These are phyloP conservation scores for Xylota segnis DNA, from an alignment of 2,888 invertebrate genomes.

Conservation along the genomic window DNA sequence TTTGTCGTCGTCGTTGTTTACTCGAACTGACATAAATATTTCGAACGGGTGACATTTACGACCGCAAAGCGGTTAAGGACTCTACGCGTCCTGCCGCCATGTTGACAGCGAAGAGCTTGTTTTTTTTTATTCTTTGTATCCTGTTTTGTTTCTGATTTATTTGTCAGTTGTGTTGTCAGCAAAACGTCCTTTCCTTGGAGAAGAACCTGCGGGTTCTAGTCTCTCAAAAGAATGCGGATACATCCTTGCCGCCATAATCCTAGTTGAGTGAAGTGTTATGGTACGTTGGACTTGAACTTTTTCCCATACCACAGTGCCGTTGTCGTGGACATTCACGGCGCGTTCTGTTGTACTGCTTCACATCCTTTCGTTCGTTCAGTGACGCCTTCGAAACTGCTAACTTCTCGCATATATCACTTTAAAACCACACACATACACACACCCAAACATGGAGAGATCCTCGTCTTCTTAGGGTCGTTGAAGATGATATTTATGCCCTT, in stretches of 20 bases:
- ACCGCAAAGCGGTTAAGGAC: conserved; percentile 76
- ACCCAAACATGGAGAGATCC: conserved; percentile 39
- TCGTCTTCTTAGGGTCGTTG: conserved; percentile 68
- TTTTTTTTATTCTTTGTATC: conserved; percentile 43
- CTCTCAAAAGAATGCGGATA: conserved; percentile 64
- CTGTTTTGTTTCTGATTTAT: conserved; percentile 74
- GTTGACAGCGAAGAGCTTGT: conserved; percentile 52
- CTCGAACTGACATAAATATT: conserved; percentile 75
- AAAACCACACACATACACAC: conserved; percentile 40
- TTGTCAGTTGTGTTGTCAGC: conserved; percentile 75
- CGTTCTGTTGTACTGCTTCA: conserved; percentile 59
- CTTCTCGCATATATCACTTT: conserved; percentile 78
- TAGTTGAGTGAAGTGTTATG: conserved; percentile 75
- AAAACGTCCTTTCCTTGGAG: conserved; percentile 41
- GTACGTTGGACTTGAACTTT: conserved; percentile 69
- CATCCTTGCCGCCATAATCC: conserved; percentile 67
- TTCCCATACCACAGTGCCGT: neutral
- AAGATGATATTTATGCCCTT: conserved; percentile 73
- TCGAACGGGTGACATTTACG: conserved; percentile 77
- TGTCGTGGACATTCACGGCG: conserved; percentile 64
- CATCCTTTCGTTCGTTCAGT: conserved; percentile 75
- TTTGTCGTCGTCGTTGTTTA: conserved; percentile 60
- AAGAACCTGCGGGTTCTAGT: conserved; percentile 60
- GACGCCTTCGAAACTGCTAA: conserved; percentile 78
- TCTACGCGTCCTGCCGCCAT: conserved; percentile 58